phyloP scores from a whole-genome alignment of 2,797 vertebrate genomes.

The Tinamus major region DNA sequence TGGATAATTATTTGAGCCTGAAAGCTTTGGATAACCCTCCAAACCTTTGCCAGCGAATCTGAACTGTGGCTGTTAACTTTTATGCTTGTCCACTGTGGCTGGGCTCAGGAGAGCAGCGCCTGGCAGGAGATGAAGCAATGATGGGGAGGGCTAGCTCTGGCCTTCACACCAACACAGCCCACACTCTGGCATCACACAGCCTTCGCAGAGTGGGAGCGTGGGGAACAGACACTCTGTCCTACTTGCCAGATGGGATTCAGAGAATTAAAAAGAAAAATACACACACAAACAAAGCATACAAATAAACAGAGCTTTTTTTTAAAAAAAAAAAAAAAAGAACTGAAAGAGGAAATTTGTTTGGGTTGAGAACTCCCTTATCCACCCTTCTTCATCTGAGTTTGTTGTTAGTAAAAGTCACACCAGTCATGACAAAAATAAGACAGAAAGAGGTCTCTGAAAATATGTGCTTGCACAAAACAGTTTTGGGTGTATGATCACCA shows the following conservation, averaged over 20 bases:
- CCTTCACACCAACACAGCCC: background rate
- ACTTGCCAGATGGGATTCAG: background rate
- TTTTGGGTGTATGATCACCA: background rate
- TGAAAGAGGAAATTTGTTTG: background rate
- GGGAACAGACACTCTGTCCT: slow-evolving; percentile 5
- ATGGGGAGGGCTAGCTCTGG: background rate
- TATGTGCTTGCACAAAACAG: background rate
- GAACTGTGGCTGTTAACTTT: background rate
- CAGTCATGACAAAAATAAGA: background rate
- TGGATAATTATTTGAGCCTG: background rate
- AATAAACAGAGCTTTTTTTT: background rate
- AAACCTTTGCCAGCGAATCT: background rate
- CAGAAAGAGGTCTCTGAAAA: background rate
- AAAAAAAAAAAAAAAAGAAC: background rate
- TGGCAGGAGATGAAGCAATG: background rate
- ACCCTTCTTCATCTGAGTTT: background rate
- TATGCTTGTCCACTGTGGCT: background rate
- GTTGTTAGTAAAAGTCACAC: background rate
- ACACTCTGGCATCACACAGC: background rate
- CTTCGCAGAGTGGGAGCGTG: slow-evolving; percentile 15
- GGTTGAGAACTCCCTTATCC: background rate
- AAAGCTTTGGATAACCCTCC: background rate
- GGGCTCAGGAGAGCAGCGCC: background rate
- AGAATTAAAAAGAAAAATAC: background rate
- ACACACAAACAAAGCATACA: background rate